These are phyloP conservation scores for Thereva unica DNA, from an alignment of 2,888 invertebrate species.

Conservation along the genomic window DNA sequence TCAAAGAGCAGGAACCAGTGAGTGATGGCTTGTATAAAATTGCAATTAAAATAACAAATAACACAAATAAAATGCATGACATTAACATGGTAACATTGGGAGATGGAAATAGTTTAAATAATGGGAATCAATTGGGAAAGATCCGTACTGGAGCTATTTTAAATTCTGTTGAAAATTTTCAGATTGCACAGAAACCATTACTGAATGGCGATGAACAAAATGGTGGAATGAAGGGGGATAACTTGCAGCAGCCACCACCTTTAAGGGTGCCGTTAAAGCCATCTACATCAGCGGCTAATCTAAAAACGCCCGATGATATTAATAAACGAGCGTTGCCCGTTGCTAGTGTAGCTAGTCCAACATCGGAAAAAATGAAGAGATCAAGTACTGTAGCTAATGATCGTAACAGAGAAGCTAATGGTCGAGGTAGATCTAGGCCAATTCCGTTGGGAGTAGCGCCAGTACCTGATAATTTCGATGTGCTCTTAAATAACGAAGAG, in stretches of 20 bases:
- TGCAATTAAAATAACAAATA: constrained; percentile 53
- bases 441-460: constrained; percentile 54
- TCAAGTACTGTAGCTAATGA: constrained; percentile 47
- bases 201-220: constrained; percentile 38
- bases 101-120: constrained; percentile 16
- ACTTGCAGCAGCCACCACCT: constrained; percentile 48
- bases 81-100: constrained; percentile 28
- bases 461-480: constrained; percentile 55
- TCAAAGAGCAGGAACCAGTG: constrained; percentile 56
- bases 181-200: constrained; percentile 54
- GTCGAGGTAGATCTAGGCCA: constrained; percentile 49
- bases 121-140: not conserved
- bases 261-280: constrained; percentile 50
- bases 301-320: constrained; percentile 24
- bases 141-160: constrained; percentile 46
- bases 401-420: constrained; percentile 42
- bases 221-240: constrained; percentile 45
- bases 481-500: constrained; percentile 49
- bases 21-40: constrained; percentile 58
- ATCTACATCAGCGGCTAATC: constrained; percentile 41
- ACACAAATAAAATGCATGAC: constrained; percentile 40
- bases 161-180: constrained; percentile 60
- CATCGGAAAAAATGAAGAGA: constrained; percentile 49
- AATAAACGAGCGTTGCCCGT: constrained; percentile 9
- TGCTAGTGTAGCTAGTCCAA: constrained; percentile 50